A percentile compares a stretch with the other conserved stretches of the same genome.
Conservation (phyloP, 2,113 vertebrate species). For the Peromyscus californicus region DNA sequence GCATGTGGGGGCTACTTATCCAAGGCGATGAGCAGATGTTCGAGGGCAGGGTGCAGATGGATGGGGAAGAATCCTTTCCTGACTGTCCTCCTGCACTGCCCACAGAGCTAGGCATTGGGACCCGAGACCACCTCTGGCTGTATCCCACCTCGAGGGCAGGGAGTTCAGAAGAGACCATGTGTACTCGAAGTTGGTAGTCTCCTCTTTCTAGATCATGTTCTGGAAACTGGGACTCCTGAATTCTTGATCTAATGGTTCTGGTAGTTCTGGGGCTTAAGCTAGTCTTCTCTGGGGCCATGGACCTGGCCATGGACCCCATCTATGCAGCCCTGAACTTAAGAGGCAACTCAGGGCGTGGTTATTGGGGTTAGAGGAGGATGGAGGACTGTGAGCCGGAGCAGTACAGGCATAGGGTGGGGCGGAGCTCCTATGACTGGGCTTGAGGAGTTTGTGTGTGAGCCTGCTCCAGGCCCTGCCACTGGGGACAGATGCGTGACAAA, state of each 20-base stretch:
- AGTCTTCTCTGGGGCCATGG: not conserved
- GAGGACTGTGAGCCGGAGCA: not conserved
- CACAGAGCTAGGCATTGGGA: fast-evolving
- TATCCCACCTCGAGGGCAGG: not conserved
- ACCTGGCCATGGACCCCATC: not conserved
- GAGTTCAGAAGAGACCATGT: not conserved
- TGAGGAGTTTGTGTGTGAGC: no score
- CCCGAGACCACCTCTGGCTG: not conserved
- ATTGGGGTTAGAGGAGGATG: not conserved
- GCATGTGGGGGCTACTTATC: fast-evolving
- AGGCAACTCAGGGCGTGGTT: not conserved
- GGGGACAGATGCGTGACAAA: not conserved
- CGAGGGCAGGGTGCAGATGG: not conserved
- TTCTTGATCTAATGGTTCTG: not conserved
- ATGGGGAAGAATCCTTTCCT: not conserved
- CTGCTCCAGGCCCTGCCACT: not conserved
- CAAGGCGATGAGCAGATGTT: fast-evolving
- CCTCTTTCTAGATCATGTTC: not conserved
- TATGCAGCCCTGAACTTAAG: not conserved
- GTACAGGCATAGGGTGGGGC: fast-evolving
- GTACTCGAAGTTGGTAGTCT: no score
- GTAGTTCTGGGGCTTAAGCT: not conserved
- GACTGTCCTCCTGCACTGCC: not conserved
- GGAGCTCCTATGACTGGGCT: not conserved
- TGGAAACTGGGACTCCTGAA: not conserved